These are phyloP conservation scores for Lycaena phlaeas DNA, from an alignment of 2,888 invertebrate species.

Conservation along the genomic window DNA sequence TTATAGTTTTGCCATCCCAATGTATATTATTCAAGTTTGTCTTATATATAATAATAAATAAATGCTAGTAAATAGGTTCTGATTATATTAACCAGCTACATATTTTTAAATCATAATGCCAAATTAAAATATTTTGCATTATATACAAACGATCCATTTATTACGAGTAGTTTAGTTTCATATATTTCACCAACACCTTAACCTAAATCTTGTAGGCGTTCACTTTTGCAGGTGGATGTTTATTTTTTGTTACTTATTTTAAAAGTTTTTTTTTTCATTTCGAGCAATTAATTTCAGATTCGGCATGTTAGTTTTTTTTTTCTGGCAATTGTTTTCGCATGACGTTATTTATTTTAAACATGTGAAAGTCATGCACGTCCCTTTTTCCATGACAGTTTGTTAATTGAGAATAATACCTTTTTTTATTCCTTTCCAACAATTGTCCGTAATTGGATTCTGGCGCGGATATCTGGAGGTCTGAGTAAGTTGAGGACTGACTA, in stretches of 20 bases:
- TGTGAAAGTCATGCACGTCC: conserved; percentile 35
- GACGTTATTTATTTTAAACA: conserved; percentile 24
- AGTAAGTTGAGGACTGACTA: conserved; percentile 47
- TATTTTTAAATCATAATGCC: too few relatives aligned
- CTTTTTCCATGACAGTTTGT: conserved; percentile 18
- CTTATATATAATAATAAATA: neutral
- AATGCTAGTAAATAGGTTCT: conserved; percentile 1
- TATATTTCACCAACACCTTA: conserved; percentile 33
- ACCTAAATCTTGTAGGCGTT: conserved; percentile 31
- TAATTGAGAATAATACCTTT: conserved; percentile 54
- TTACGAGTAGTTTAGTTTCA: neutral
- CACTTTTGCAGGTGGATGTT: conserved; percentile 32
- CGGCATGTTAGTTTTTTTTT: conserved; percentile 21
- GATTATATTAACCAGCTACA: too few relatives aligned
- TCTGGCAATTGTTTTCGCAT: conserved; percentile 21
- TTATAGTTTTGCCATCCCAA: neutral
- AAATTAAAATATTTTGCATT: too few relatives aligned
- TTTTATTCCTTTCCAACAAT: conserved; percentile 47
- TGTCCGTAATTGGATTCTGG: conserved; percentile 68
- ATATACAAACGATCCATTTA: neutral
- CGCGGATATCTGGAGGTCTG: conserved; percentile 66
- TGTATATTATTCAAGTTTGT: neutral
- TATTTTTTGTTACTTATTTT: conserved; percentile 16
- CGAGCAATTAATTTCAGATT: conserved; percentile 22
- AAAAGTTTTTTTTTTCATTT: conserved; percentile 18